phyloP scores from a whole-genome alignment of 2,888 invertebrate genomes.

The Melinaea menophilus region DNA sequence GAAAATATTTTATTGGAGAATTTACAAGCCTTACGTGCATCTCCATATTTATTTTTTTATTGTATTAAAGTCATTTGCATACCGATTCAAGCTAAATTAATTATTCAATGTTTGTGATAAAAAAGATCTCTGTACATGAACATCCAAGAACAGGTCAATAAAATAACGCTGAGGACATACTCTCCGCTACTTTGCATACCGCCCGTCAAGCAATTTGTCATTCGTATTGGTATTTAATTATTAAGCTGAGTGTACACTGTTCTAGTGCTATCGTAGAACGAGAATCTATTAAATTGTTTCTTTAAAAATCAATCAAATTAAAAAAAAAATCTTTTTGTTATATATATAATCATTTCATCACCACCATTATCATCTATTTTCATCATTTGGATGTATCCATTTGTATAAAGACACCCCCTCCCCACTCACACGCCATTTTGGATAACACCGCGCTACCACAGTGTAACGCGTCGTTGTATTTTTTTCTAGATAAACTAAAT shows the following conservation, averaged over 20 bases:
- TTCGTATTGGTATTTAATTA: conserved; percentile 17
- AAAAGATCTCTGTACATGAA: not conserved
- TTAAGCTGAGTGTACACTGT: not conserved
- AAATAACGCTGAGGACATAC: not conserved
- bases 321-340: too few relatives aligned
- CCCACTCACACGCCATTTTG: too few relatives aligned
- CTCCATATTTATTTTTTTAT: not conserved
- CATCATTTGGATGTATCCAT: too few relatives aligned
- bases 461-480: too few relatives aligned
- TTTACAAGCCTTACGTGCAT: not conserved
- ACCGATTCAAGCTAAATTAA: not conserved
- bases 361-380: too few relatives aligned
- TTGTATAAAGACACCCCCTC: too few relatives aligned
- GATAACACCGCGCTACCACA: too few relatives aligned
- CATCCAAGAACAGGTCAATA: too few relatives aligned
- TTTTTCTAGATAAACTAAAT: too few relatives aligned
- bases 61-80: not conserved
- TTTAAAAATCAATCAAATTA: too few relatives aligned
- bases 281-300: too few relatives aligned
- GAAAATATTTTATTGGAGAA: conserved; percentile 3
- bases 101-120: not conserved
- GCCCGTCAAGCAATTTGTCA: conserved; percentile 27
- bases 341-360: too few relatives aligned
- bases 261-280: not conserved
- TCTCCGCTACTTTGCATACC: conserved; percentile 29